Base-by-base conservation (phyloP, 2,797 vertebrate genomes). In the Okamejei kenojei region DNA sequence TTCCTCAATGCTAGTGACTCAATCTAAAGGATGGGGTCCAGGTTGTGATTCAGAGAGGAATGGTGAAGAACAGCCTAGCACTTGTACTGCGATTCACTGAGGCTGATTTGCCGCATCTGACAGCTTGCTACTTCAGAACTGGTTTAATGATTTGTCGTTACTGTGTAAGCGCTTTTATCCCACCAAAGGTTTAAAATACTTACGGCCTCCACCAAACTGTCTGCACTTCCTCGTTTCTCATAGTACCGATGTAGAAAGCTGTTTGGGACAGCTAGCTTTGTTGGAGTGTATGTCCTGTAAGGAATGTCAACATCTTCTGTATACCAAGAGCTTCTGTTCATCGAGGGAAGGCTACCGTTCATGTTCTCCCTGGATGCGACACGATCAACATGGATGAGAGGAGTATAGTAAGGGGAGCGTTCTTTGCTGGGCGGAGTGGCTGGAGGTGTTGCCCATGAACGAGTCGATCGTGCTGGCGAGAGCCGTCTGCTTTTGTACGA, bases 251-350 rank as follows among this genome's bases (percentile, higher is more conserved):
- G 97, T 93, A 97, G 96, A 94, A 97, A 98, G 96, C 98, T 98
- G 0, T 96, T 97, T 38, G 98, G 98, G 84, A 99, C 97, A 73
- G 98, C 98, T 95, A 99, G 96, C 96, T 97, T 98, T 95, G 98
- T 96, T 9, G 98, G 98, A 11, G 98, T 98, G 95, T 98, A 98
- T 17, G 95, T 97, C 96, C 97, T 96, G 96, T 98, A 98, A 94
- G 97, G 97, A 95, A 97, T 97, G 93, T 98, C 98, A 0, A 97
- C 97, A 94, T 99, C 98, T 0, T 99, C 99, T 0, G 99, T 99
- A 96, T 99, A 99, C 99, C 99, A 99, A 1, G 98, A 99, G 95
- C 98, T 99, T 95, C 98, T 98, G 38, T 98, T 97, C 95, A 99
- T 94, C 38, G 98, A 99, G 0, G 98, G 97, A 91, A 98, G 97